A percentile compares a stretch with the other conserved stretches of the same genome.
Evolutionary conservation across 2,888 invertebrate species (phyloP).

Genomic region (Synergus itoensis): DNA sequence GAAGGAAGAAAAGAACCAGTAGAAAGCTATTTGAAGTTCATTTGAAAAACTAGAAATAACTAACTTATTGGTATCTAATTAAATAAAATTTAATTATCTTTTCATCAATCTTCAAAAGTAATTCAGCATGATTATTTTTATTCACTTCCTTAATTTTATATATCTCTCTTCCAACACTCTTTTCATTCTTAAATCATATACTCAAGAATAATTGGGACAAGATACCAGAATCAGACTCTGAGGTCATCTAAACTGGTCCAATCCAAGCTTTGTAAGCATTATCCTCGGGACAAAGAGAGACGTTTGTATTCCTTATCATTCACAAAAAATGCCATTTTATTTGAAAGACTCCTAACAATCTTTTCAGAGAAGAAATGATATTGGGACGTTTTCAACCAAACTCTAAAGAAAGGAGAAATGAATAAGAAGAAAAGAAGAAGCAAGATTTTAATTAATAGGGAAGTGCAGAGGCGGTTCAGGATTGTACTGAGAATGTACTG

Average conservation of each 20-base stretch:
- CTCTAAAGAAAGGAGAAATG: background rate
- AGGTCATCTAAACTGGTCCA: conserved; percentile 5
- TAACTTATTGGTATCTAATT: background rate
- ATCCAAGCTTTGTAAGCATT: conserved; percentile 26
- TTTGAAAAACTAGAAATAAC: background rate
- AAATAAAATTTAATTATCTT: no score
- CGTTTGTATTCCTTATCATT: conserved; percentile 25
- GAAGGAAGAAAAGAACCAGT: background rate
- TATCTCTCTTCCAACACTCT: background rate
- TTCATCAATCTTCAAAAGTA: background rate
- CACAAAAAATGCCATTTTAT: conserved; percentile 5
- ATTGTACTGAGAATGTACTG: conserved; percentile 26
- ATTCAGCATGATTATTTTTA: background rate
- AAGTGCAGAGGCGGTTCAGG: conserved; percentile 65
- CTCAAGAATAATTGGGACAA: conserved; percentile 23
- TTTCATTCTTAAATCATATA: conserved; percentile 16
- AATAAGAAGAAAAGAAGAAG: background rate
- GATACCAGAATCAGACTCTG: conserved; percentile 12
- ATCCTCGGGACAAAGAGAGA: conserved; percentile 21
- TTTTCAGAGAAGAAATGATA: conserved; percentile 24
- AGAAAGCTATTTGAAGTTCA: background rate
- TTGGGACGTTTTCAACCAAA: background rate
- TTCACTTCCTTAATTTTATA: background rate
- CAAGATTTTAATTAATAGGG: conserved; percentile 68
- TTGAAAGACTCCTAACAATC: conserved; percentile 12